A percentile compares a stretch with the other conserved stretches of the same genome.
phyloP scores from a whole-genome alignment of 1,140 invertebrate genomes.

The Drosophila truncata region DNA sequence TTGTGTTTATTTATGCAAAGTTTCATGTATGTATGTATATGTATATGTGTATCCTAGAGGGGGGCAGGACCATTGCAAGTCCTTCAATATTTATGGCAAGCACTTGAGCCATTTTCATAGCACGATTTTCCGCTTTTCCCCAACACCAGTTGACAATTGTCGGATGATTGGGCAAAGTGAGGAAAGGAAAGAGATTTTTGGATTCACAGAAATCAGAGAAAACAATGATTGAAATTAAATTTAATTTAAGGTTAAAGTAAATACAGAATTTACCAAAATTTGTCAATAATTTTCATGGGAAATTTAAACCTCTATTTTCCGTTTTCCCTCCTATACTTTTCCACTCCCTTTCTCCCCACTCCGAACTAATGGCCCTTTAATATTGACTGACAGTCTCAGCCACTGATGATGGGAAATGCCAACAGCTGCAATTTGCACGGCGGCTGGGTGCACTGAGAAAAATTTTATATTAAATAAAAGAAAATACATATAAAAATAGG shows the following conservation, averaged over 20 bases:
- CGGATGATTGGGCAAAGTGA: slow-evolving; percentile 1
- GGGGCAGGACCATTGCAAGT: neutral
- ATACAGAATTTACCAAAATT: neutral
- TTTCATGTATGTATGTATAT: slow-evolving; percentile 4
- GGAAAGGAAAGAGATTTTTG: neutral
- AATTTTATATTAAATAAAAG: neutral
- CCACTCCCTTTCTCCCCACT: neutral
- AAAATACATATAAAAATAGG: neutral
- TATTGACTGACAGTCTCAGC: slow-evolving; percentile 53
- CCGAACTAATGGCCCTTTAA: slow-evolving; percentile 64
- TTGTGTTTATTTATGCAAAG: neutral
- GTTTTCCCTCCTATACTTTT: neutral
- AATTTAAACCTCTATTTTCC: slow-evolving; percentile 1
- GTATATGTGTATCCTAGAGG: neutral
- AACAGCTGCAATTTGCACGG: slow-evolving; percentile 64
- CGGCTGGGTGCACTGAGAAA: slow-evolving; percentile 1
- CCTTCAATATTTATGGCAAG: slow-evolving; percentile 49
- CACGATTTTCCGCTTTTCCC: slow-evolving; percentile 17
- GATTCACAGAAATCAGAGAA: slow-evolving; percentile 3
- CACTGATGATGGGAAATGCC: slow-evolving; percentile 53
- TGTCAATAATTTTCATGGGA: neutral
- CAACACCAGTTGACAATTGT: slow-evolving; percentile 33
- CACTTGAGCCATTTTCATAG: slow-evolving; percentile 49
- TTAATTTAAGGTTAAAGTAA: neutral
- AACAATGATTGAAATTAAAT: neutral